phyloP scores from a whole-genome alignment of 2,113 vertebrate species.

The Lepus americanus region DNA sequence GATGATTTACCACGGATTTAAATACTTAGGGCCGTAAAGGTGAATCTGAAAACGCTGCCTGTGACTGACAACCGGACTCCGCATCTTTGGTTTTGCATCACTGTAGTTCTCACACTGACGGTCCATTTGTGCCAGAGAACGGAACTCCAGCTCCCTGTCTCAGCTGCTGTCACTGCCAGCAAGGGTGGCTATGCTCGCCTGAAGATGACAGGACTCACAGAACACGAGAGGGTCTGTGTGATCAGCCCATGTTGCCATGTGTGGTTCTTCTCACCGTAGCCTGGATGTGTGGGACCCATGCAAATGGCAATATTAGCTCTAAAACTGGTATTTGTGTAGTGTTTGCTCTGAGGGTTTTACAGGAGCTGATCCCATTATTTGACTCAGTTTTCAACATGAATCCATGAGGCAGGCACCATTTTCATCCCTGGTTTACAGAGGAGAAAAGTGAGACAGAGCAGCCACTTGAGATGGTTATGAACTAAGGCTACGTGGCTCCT shows the following conservation, averaged over 20 bases:
- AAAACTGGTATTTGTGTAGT: rapidly evolving
- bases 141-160: neutral
- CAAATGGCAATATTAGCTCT: neutral
- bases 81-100: neutral
- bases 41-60: neutral
- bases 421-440: neutral
- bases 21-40: neutral
- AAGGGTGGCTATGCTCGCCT: constrained; percentile 65
- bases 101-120: neutral
- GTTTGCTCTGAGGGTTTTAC: neutral
- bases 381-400: neutral
- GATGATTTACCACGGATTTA: neutral
- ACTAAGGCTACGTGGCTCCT: neutral
- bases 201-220: neutral
- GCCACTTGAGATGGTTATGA: neutral
- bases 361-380: neutral
- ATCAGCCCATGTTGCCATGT: neutral
- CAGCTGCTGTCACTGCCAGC: constrained; percentile 50
- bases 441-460: neutral
- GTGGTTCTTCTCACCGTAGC: neutral
- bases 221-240: neutral
- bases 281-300: neutral
- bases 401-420: neutral
- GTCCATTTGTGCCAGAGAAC: neutral
- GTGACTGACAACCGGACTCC: neutral